A percentile compares a stretch with the other conserved stretches of the same genome.
phyloP scores from a whole-genome alignment of 2,797 vertebrate genomes.

The Chaetophractus vellerosus region DNA sequence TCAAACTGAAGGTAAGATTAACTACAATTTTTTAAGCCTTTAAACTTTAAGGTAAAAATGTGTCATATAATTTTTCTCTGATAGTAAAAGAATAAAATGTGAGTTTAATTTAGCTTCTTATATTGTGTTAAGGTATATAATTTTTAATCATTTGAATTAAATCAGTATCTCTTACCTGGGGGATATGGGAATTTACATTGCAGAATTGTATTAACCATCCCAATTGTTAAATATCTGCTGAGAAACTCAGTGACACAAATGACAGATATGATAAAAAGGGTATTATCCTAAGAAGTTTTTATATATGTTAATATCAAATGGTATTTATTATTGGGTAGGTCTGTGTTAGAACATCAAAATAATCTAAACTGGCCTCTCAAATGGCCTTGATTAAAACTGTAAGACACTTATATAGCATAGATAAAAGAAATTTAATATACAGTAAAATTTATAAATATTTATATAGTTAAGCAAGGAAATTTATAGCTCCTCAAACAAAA shows the following conservation, averaged over 20 bases:
- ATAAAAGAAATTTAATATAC: neutral
- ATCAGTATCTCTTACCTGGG: neutral
- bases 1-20: constrained; percentile 96
- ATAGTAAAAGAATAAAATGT: neutral
- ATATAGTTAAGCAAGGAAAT: constrained; percentile 32
- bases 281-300: constrained; percentile 7
- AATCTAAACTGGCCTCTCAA: neutral
- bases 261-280: neutral
- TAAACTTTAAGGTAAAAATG: constrained; percentile 29
- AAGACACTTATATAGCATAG: neutral
- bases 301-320: neutral
- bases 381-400: neutral
- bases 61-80: constrained; percentile 1
- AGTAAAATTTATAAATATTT: neutral
- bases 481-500: neutral
- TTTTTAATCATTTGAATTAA: constrained; percentile 37
- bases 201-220: neutral
- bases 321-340: neutral
- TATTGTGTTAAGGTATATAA: neutral
- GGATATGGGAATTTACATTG: neutral
- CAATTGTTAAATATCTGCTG: constrained; percentile 5
- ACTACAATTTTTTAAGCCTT: constrained; percentile 50
- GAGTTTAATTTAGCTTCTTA: constrained; percentile 24
- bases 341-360: constrained; percentile 5
- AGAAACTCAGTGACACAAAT: constrained; percentile 11